Evolutionary conservation across 2,113 vertebrate species (phyloP), one percentile per base, ranked within the genome.

Genomic region (Paramisgurnus dabryanus): DNA sequence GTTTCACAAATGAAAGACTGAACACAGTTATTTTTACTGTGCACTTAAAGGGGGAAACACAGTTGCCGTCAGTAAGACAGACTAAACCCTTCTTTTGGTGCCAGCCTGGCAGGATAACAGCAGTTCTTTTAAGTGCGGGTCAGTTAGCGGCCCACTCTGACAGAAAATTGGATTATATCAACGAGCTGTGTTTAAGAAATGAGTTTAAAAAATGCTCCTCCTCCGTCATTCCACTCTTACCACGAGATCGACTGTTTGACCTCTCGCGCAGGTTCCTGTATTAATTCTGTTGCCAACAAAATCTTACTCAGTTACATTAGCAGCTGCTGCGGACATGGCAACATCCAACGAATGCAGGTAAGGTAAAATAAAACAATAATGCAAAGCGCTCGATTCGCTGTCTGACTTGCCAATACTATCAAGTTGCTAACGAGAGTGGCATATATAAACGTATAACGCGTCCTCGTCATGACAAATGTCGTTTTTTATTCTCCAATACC

Each of bases 151-250:
- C 79, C n/a, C 70, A 85, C 43, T 75, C 83, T 73, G 47, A 3
- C 83, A 86, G 87, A 87, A 90, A 87, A 90, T 82, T 41, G 80
- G 87, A 90, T 91, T 89, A 77, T 58, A 49, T n/a, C 49, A 69
- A 6, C 63, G 50, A 67, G 40, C 50, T 34, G 55, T 72, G 85
- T 89, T 86, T 89, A 88, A 89, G 68, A 63, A 67, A 80, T 79
- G 67, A 43, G 9, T 17, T 8, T 5, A 0, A 34, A 55, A 27
- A 8, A 8, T 34, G 67, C 82, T 80, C 83, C 84, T 66, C 84
- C 78, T 84, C 69, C 83, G 67, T 70, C 79, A 74, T 80, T 45
- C 45, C 67, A 68, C 85, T 79, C 45, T 40, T 34, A 67, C 13
- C 7, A 5, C 55, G 49, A 68, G 9, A 76, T 13, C 66, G 45